Percentiles rank a stretch among this genome's conserved stretches.
phyloP scores from a whole-genome alignment of 37 sponge, comb jelly and placozoan genomes.

The Lycopodina hypogea region DNA sequence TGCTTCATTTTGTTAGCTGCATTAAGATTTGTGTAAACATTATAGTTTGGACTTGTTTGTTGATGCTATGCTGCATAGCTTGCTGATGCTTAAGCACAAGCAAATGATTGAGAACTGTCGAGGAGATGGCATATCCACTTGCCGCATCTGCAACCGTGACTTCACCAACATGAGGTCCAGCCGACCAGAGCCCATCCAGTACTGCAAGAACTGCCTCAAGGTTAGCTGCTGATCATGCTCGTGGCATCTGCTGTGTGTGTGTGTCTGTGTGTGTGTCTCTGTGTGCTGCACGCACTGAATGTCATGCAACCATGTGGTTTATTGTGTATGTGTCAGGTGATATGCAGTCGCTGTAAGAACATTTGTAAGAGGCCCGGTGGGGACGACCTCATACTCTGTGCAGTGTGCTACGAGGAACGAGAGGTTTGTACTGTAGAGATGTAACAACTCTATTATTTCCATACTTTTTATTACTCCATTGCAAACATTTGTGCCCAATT shows the following conservation, averaged over 20 bases:
- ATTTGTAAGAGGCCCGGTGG: slow-evolving; percentile 5
- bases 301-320: neutral
- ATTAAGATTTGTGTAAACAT: too few species aligned
- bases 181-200: slow-evolving; percentile 1
- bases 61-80: too few species aligned
- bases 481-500: too few species aligned
- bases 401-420: slow-evolving; percentile 21
- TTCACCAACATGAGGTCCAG: neutral
- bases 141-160: slow-evolving; percentile 40
- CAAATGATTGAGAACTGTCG: slow-evolving; percentile 12
- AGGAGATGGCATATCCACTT: slow-evolving; percentile 39
- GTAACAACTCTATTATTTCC: too few species aligned
- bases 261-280: neutral
- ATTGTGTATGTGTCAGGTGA: slow-evolving; percentile 7
- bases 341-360: slow-evolving; percentile 33
- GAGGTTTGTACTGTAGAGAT: slow-evolving; percentile 11
- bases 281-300: neutral
- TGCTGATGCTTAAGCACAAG: slow-evolving; percentile 37
- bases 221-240: neutral
- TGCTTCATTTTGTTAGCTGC: too few species aligned
- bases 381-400: slow-evolving; percentile 16
- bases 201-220: slow-evolving; percentile 32
- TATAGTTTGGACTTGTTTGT: too few species aligned
- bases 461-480: too few species aligned
- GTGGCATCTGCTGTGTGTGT: neutral